Percentiles rank a stretch among this genome's conserved stretches.
These are phyloP conservation scores for Xenus cinereus DNA, from an alignment of 2,113 vertebrate species.

Conservation along the genomic window DNA sequence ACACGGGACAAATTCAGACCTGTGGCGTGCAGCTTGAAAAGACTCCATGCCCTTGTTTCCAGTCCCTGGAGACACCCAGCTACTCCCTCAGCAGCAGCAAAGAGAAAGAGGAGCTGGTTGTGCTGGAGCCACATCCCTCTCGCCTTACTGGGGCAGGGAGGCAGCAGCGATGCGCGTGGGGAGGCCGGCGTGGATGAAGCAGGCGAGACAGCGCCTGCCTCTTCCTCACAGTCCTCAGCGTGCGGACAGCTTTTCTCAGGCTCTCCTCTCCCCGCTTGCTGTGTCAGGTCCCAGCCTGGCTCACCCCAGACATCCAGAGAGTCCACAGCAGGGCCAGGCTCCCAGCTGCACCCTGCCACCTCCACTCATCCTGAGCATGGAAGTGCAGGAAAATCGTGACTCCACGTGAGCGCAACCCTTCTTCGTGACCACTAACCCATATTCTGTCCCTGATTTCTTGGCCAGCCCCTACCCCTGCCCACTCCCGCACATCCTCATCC, in stretches of 20 bases:
- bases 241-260: neutral
- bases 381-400: neutral
- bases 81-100: neutral
- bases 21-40: neutral
- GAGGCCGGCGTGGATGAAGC: fast-evolving
- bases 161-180: fast-evolving
- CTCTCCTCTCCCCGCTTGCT: neutral
- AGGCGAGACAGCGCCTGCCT: neutral
- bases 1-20: neutral
- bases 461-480: neutral
- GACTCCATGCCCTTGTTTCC: neutral
- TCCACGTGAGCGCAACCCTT: neutral
- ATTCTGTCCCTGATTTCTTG: neutral
- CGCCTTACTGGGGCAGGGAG: neutral
- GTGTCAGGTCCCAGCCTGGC: neutral
- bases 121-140: neutral
- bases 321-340: neutral
- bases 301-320: neutral
- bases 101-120: neutral
- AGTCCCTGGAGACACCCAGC: neutral
- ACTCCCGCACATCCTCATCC: neutral
- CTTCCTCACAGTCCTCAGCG: fast-evolving
- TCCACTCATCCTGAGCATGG: neutral
- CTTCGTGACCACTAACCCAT: neutral
- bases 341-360: neutral